Evolutionary conservation across 1,140 invertebrate species (phyloP).

Genomic region (Oedothorax gibbosus): DNA sequence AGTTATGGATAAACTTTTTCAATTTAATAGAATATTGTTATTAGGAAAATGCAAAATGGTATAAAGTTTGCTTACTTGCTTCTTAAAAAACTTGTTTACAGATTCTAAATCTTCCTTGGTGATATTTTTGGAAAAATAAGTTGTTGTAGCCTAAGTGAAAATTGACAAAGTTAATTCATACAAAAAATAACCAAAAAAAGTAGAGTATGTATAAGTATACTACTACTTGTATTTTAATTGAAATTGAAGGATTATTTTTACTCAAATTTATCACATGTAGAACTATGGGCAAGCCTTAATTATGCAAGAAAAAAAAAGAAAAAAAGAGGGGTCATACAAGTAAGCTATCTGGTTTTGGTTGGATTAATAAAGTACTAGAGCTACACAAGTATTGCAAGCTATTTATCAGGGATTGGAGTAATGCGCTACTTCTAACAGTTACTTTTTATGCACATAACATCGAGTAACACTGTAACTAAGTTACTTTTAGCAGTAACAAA

Average conservation of each 20-base stretch:
- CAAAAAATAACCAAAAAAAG: neutral
- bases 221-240: neutral
- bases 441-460: too few relatives aligned
- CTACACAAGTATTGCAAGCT: too few relatives aligned
- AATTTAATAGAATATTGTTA: slow-evolving; percentile 1
- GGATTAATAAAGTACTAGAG: too few relatives aligned
- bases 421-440: too few relatives aligned
- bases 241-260: neutral
- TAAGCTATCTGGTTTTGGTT: too few relatives aligned
- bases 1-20: neutral
- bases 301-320: neutral
- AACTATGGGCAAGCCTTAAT: neutral
- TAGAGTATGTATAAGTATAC: neutral
- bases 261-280: neutral
- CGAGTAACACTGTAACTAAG: too few relatives aligned
- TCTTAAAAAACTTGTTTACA: slow-evolving; percentile 86
- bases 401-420: too few relatives aligned
- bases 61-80: slow-evolving; percentile 70
- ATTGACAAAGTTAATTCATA: neutral
- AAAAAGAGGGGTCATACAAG: neutral
- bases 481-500: too few relatives aligned
- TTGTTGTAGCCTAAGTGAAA: slow-evolving; percentile 79
- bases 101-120: slow-evolving; percentile 84
- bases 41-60: neutral
- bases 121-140: slow-evolving; percentile 93